Base-by-base conservation (phyloP, 2,113 vertebrate species). In the Setophaga petechia region DNA sequence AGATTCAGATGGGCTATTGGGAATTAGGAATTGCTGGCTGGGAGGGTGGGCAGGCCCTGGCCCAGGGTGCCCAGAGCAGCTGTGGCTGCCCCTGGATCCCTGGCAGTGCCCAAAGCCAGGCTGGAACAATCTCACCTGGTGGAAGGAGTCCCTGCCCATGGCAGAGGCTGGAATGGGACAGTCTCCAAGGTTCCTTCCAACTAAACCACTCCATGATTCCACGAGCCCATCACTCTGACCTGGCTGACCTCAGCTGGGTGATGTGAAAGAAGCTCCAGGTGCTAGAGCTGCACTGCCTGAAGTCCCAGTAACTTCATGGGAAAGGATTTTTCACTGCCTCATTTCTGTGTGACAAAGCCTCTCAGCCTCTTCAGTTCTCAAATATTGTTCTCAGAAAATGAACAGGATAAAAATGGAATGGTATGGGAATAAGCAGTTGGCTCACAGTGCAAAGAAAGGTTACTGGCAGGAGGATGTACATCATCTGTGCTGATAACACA, bases 121-220 rank as follows among this genome's bases (percentile, higher is more conserved):
- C 0, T 82, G 54, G 28, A 54, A 67, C 54, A 52, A 52, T 16
- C 24, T 25, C 3, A 1, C 5, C 7, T 5, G 5, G 15, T 6
- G 28, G 39, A 54, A 6, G 25, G 14, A 6, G 31, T 27, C 31
- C 22, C 35, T 73, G 58, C 17, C 43, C 35, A 20, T 4, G 22
- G 37, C 67, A 44, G 23, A 18, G 23, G 23, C 12, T 52, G 44
- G 46, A 25, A 54, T 11, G 11, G 20, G 39, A 41, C 57, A n/a
- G 6, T 10, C 39, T 41, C 41, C 63, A 61, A 47, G 12, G 24
- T 7, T 30, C 17, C 28, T 75, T 47, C 55, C 54, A 25, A 35
- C 20, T 24, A 61, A 55, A 68, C 24, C 78, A 55, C 9, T 35
- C 55, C 71, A 35, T 6, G 17, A 41, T 31, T 35, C 55, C 49